phyloP scores from a whole-genome alignment of 2,797 vertebrate species.

The Adrianichthys oophorus region DNA sequence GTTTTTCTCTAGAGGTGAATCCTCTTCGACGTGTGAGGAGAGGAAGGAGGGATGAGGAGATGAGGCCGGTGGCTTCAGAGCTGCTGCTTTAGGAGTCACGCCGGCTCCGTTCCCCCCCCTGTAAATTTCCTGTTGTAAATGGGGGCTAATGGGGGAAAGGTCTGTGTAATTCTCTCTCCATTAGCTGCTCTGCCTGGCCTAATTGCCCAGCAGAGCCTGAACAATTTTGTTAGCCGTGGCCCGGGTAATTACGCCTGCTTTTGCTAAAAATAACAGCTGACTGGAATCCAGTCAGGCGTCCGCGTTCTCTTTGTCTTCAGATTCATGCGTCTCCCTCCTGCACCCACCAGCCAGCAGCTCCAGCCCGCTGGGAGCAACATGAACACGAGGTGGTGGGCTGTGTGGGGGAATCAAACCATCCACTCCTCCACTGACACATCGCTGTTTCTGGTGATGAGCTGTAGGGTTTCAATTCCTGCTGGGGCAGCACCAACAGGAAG shows the following conservation, averaged over 20 bases:
- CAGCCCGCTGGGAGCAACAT: constrained; percentile 41
- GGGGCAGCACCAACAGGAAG: too few relatives aligned
- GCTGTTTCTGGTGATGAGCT: constrained; percentile 24
- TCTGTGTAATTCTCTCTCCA: constrained; percentile 79
- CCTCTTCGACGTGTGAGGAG: background rate
- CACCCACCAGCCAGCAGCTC: constrained; percentile 18
- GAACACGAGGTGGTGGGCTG: constrained; percentile 38
- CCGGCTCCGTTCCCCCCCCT: constrained; percentile 62
- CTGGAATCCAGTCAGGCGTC: constrained; percentile 42
- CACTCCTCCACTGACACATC: constrained; percentile 14
- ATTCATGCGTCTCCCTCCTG: constrained; percentile 6
- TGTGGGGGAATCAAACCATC: constrained; percentile 45
- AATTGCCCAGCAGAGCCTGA: constrained; percentile 80
- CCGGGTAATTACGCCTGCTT: constrained; percentile 75
- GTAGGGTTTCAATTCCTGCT: constrained; percentile 12
- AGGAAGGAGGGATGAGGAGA: background rate
- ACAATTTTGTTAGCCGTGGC: constrained; percentile 80
- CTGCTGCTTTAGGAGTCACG: constrained; percentile 72
- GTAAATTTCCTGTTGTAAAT: constrained; percentile 79
- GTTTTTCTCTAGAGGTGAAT: too few relatives aligned
- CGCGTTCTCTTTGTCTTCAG: constrained; percentile 41
- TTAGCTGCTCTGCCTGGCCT: constrained; percentile 76
- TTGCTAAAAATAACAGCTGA: constrained; percentile 76
- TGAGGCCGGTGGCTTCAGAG: constrained; percentile 25
- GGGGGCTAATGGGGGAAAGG: constrained; percentile 78